A percentile compares a stretch with the other conserved stretches of the same genome.
These are phyloP conservation scores for Perca fluviatilis DNA, from an alignment of 2,113 vertebrate species.

Conservation along the genomic window DNA sequence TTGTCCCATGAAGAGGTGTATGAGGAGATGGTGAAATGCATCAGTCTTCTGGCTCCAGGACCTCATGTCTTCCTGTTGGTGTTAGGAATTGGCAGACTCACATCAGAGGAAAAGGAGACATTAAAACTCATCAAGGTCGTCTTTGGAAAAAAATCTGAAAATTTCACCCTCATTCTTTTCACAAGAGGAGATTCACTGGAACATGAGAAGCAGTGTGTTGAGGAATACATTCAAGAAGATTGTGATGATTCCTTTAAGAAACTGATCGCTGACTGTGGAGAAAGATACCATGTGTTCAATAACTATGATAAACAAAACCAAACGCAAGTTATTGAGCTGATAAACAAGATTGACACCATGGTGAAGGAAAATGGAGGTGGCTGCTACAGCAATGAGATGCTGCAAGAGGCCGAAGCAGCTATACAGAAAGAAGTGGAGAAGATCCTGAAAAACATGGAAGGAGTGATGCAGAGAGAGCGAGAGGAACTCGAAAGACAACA, in stretches of 20 bases:
- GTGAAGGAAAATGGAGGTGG: conserved; percentile 27
- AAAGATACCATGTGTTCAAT: conserved; percentile 40
- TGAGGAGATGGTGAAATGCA: conserved; percentile 32
- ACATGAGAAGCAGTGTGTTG: accelerated
- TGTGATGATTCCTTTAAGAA: conserved; percentile 4
- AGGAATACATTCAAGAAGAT: not conserved
- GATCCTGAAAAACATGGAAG: conserved; percentile 25
- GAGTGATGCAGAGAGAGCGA: conserved; percentile 23
- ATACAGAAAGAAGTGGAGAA: conserved; percentile 1
- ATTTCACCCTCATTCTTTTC: conserved; percentile 47
- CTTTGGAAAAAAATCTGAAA: conserved; percentile 36
- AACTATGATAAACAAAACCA: not conserved
- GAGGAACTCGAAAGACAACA: conserved; percentile 1
- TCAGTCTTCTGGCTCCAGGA: conserved; percentile 43
- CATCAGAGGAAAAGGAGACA: conserved; percentile 43
- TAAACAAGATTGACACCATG: conserved; percentile 23
- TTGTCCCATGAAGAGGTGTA: not conserved
- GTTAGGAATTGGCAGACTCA: conserved; percentile 18
- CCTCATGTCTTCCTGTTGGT: conserved; percentile 60
- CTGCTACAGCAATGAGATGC: conserved; percentile 31
- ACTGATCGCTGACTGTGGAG: conserved; percentile 8
- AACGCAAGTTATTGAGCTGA: conserved; percentile 33
- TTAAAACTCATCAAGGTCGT: conserved; percentile 32
- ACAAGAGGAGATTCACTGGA: conserved; percentile 33
- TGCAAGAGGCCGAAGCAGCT: conserved; percentile 7